Evolutionary conservation across 2,888 invertebrate genomes (phyloP).

Genomic region (Pedicia rivosa): DNA sequence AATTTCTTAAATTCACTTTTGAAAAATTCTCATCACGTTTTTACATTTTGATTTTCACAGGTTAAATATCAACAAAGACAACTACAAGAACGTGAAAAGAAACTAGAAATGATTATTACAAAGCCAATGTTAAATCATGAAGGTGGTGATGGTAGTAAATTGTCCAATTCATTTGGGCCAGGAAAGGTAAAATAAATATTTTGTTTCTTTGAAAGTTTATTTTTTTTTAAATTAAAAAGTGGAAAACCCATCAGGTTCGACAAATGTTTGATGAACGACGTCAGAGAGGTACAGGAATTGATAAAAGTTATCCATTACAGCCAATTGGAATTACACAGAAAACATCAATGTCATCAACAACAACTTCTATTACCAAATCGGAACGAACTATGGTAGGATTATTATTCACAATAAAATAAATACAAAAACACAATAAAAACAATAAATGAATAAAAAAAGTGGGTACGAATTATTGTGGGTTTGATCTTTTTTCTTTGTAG

Average conservation of each 20-base stretch:
- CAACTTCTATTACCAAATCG: no score
- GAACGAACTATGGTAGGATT: no score
- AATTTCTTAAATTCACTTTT: neutral
- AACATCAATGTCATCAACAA: neutral
- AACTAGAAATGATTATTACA: constrained; percentile 49
- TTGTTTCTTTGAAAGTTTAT: neutral
- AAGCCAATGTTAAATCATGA: constrained; percentile 8
- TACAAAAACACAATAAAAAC: no score
- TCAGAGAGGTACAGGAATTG: constrained; percentile 53
- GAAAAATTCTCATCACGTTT: constrained; percentile 6
- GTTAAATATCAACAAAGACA: constrained; percentile 72
- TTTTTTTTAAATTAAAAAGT: neutral
- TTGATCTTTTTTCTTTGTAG: no score
- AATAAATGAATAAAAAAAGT: no score
- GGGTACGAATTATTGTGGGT: no score
- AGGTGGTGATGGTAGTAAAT: constrained; percentile 12
- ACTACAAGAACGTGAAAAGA: constrained; percentile 63
- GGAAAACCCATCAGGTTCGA: constrained; percentile 39
- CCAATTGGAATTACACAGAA: constrained; percentile 47
- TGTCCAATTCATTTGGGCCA: constrained; percentile 19
- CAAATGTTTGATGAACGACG: constrained; percentile 77
- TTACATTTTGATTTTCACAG: constrained; percentile 40
- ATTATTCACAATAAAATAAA: no score
- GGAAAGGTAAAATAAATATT: constrained; percentile 20
- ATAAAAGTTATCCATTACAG: constrained; percentile 67